Conservation (phyloP, 1,140 invertebrate species). For the Drosophila navojoa region DNA sequence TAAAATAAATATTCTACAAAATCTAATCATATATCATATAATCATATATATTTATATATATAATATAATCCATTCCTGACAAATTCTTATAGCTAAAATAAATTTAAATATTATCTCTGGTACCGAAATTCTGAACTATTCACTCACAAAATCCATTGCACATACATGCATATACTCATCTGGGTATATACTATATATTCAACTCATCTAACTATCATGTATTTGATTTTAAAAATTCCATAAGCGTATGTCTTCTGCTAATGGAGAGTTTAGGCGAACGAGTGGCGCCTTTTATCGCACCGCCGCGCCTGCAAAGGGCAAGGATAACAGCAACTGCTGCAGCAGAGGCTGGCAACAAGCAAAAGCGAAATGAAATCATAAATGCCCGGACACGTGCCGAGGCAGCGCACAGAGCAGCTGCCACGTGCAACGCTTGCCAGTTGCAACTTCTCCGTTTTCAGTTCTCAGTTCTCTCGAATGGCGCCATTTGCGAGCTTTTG, state of each 20-base stretch:
- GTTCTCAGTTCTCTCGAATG: not conserved
- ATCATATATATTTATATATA: too few species aligned
- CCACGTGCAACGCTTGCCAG: slow-evolving; percentile 23
- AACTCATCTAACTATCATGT: not conserved
- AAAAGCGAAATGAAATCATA: slow-evolving; percentile 70
- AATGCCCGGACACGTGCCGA: slow-evolving; percentile 72
- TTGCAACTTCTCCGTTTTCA: slow-evolving; percentile 12
- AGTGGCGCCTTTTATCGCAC: slow-evolving; percentile 17
- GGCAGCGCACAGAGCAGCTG: slow-evolving; percentile 31
- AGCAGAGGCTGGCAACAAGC: slow-evolving; percentile 14
- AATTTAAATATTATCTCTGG: too few species aligned
- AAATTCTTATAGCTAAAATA: too few species aligned
- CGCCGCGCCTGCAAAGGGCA: not conserved
- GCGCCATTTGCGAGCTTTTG: slow-evolving; percentile 19
- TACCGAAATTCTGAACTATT: too few species aligned
- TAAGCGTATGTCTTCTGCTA: slow-evolving; percentile 63
- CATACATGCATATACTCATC: too few species aligned
- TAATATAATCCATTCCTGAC: too few species aligned
- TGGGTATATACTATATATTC: not conserved
- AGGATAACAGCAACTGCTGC: not conserved
- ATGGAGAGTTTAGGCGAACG: slow-evolving; percentile 66
- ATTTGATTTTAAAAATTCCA: slow-evolving; percentile 45
- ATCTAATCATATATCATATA: too few species aligned
- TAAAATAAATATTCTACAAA: too few species aligned
- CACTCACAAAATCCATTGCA: too few species aligned